Conservation (phyloP, 2,113 vertebrate genomes). For the Dolichallabes microphthalmus region DNA sequence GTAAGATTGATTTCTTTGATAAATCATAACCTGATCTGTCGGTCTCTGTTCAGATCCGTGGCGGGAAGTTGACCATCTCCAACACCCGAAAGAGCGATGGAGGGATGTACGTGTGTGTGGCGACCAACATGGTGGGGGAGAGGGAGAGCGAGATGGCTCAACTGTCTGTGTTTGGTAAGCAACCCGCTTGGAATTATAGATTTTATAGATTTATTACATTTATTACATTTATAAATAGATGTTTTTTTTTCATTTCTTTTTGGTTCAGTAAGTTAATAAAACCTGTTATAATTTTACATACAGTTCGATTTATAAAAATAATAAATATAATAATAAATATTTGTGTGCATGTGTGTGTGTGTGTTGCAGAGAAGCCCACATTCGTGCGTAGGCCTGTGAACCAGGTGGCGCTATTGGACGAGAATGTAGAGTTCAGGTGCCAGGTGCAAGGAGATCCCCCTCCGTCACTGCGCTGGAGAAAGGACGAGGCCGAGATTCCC, state of each 20-base stretch:
- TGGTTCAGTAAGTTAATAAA: background rate
- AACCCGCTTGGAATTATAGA: background rate
- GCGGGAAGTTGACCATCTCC: slow-evolving; percentile 97
- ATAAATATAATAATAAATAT: background rate
- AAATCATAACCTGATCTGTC: background rate
- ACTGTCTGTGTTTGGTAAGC: slow-evolving; percentile 94
- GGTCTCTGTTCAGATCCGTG: slow-evolving; percentile 80
- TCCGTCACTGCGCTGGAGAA: slow-evolving; percentile 92
- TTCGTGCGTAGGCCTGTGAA: slow-evolving; percentile 95
- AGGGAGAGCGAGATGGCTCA: slow-evolving; percentile 95
- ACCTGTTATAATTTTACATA: background rate
- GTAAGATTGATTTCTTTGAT: background rate
- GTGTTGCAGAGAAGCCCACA: slow-evolving; percentile 86
- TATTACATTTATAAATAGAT: too few species aligned
- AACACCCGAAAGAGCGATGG: slow-evolving; percentile 94
- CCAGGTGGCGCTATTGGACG: slow-evolving; percentile 95
- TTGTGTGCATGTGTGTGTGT: background rate
- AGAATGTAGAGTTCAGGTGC: slow-evolving; percentile 92
- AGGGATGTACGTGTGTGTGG: slow-evolving; percentile 95
- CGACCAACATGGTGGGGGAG: slow-evolving; percentile 98
- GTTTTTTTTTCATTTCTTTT: background rate
- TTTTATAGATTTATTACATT: too few species aligned
- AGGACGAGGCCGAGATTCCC: slow-evolving; percentile 88
- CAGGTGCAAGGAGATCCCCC: slow-evolving; percentile 95
- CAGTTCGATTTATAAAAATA: too few species aligned